A percentile compares a stretch with the other conserved stretches of the same genome.
phyloP scores from a whole-genome alignment of 1,140 invertebrate genomes.

The Pogonomyrmex californicus region DNA sequence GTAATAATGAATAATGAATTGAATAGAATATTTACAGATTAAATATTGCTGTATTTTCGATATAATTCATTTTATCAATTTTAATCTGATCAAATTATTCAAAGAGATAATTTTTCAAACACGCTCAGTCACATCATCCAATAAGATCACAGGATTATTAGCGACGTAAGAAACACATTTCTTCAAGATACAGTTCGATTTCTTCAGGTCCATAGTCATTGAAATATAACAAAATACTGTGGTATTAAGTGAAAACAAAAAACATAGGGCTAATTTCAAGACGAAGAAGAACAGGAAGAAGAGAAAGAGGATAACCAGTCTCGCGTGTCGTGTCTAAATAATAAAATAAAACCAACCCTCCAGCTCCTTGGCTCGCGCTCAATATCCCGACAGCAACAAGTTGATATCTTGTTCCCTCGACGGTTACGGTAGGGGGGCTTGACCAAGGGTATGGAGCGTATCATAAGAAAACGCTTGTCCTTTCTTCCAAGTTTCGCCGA shows the following conservation, averaged over 20 bases:
- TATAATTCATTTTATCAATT: constrained; percentile 27
- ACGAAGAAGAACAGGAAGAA: constrained; percentile 47
- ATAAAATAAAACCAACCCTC: constrained; percentile 77
- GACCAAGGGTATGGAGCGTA: constrained; percentile 20
- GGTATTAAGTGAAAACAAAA: constrained; percentile 60
- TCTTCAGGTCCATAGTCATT: neutral
- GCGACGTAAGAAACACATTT: neutral
- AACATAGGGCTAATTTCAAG: constrained; percentile 50
- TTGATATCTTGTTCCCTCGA: constrained; percentile 81
- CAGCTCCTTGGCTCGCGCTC: constrained; percentile 76
- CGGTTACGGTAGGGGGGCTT: constrained; percentile 34
- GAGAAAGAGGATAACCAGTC: constrained; percentile 66
- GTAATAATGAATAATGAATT: constrained; percentile 22
- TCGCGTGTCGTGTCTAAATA: constrained; percentile 75
- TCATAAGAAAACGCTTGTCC: constrained; percentile 76
- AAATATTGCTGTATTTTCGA: constrained; percentile 27
- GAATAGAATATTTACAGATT: constrained; percentile 43
- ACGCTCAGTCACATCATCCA: neutral
- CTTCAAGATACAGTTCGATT: constrained; percentile 7
- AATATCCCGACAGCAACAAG: constrained; percentile 81
- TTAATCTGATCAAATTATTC: constrained; percentile 29
- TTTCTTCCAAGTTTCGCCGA: constrained; percentile 60
- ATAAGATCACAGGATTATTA: too few relatives aligned
- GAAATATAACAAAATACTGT: neutral
- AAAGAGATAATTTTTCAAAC: constrained; percentile 30